Base-by-base conservation (phyloP, 2,797 vertebrate genomes). In the Muscicapa striata region DNA sequence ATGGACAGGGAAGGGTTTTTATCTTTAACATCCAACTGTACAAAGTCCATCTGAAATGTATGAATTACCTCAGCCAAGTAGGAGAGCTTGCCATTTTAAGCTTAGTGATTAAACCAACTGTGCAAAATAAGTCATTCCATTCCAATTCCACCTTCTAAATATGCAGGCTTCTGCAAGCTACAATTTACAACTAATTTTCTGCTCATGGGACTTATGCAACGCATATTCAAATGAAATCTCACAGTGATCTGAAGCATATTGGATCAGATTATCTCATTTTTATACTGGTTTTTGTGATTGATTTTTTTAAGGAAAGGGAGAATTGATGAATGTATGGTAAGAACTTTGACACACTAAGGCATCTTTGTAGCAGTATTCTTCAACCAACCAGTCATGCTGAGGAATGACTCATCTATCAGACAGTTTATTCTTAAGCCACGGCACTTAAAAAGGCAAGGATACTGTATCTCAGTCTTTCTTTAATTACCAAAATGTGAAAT, bases 361-460 rank as follows among this genome's bases (percentile, higher is more conserved):
- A 43, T 64, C 57, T 90, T 52, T 57, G 48, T 10, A 70, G 63
- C 15, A 62, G 45, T 16, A 18, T 46, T 79, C 24, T 55, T 84
- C 61, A 34, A 36, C 5, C 58, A 41, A 21, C 3, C 41, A 41
- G 67, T 29, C 54, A 38, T 1, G 46, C 6, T 38, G 34, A 90
- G 85, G 95, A 96, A 96, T 87, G 94, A 94, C 90, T 94, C 72
- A 83, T 83, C 55, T 67, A 13, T 78, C 79, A 49, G 77, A 55
- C 19, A 91, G 96, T 85, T 95, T 52, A 77, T 22, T 89, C 72
- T 81, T 48, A 61, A 90, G 49, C 66, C 88, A 92, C 36, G 7
- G 5, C 77, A 58, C 45, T 74, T 94, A 94, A 96, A 97, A 96
- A 94, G 84, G 94, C 90, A 97, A 96, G 92, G 27, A 18, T 80